These are phyloP conservation scores for Dasysyrphus albostriatus DNA, from an alignment of 2,888 invertebrate species.

Conservation along the genomic window DNA sequence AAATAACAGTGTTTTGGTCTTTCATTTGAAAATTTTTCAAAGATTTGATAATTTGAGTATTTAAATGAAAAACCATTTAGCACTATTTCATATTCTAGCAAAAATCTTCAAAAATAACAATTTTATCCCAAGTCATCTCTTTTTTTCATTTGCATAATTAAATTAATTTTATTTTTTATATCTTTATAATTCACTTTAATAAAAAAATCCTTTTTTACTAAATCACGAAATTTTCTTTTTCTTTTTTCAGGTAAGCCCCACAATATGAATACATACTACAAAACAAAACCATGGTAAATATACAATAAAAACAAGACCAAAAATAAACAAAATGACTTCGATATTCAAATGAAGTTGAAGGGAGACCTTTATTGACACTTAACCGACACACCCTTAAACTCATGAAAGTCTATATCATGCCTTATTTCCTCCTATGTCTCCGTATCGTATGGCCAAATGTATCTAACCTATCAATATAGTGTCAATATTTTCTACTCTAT, in stretches of 20 bases:
- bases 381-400: conserved; percentile 47
- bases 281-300: conserved; percentile 10
- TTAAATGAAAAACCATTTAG: no score
- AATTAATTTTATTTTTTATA: background rate
- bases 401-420: background rate
- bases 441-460: background rate
- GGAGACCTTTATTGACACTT: conserved; percentile 49
- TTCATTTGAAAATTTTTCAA: no score
- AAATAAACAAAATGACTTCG: conserved; percentile 30
- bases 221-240: conserved; percentile 28
- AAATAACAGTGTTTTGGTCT: no score
- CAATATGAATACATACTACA: background rate
- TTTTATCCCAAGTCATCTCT: no score
- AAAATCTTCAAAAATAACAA: no score
- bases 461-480: conserved; percentile 49
- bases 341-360: conserved; percentile 54
- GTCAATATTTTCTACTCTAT: conserved; percentile 70
- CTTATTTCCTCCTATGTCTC: background rate
- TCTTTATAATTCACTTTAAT: background rate
- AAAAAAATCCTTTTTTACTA: background rate
- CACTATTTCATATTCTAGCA: no score
- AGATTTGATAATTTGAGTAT: no score
- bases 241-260: conserved; percentile 62
- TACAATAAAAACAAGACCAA: background rate
- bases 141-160: background rate